Evolutionary conservation across 1,140 invertebrate species (phyloP).

Genomic region (Oryzaephilus surinamensis): DNA sequence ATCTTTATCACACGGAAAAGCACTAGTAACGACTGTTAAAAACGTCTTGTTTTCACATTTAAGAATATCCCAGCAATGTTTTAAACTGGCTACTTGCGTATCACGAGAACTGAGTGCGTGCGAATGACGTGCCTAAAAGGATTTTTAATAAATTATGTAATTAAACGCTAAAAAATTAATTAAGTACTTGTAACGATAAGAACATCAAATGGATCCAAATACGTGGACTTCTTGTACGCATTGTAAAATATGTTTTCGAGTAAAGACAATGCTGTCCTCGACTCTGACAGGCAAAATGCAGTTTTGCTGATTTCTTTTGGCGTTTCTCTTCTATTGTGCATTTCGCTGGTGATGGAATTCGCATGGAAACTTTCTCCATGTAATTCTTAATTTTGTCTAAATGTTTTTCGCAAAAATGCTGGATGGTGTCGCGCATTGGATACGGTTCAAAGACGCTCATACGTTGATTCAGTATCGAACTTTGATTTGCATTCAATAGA

Average conservation of each 20-base stretch:
- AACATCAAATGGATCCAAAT: slow-evolving; percentile 96
- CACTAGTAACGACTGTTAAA: slow-evolving; percentile 80
- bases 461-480: slow-evolving; percentile 45
- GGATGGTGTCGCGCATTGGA: slow-evolving; percentile 79
- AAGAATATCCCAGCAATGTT: slow-evolving; percentile 87
- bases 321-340: slow-evolving; percentile 79
- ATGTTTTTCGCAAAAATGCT: slow-evolving; percentile 91
- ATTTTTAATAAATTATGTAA: not conserved
- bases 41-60: slow-evolving; percentile 84
- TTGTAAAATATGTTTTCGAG: slow-evolving; percentile 69
- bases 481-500: slow-evolving; percentile 50
- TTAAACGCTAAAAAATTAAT: not conserved
- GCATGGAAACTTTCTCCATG: slow-evolving; percentile 75
- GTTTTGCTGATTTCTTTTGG: slow-evolving; percentile 73
- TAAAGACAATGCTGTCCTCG: slow-evolving; percentile 84
- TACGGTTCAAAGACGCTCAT: slow-evolving; percentile 81
- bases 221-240: slow-evolving; percentile 76
- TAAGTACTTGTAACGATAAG: slow-evolving; percentile 62
- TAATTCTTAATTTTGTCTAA: slow-evolving; percentile 82
- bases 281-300: slow-evolving; percentile 82
- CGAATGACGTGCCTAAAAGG: slow-evolving; percentile 55
- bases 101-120: slow-evolving; percentile 75
- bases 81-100: slow-evolving; percentile 69
- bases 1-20: slow-evolving; percentile 83
- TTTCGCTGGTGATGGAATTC: slow-evolving; percentile 79